Evolutionary conservation across 2,113 vertebrate genomes (phyloP).

Genomic region (Bubo scandiacus): DNA sequence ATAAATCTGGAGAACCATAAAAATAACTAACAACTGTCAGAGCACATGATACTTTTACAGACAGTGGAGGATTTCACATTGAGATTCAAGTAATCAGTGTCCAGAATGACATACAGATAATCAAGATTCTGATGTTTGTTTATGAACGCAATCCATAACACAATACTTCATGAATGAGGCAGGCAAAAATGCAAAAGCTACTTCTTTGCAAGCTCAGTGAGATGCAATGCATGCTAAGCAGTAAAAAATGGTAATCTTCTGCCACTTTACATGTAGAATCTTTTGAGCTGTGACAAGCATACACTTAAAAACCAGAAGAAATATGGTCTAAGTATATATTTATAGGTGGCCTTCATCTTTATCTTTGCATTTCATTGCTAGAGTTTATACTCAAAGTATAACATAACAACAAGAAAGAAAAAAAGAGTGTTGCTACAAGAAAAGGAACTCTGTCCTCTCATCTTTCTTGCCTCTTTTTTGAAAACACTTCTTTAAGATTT

Average conservation of each 20-base stretch:
- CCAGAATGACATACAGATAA: not conserved
- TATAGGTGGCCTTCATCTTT: slow-evolving; percentile 51
- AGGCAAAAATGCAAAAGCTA: not conserved
- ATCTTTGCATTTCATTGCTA: slow-evolving; percentile 35
- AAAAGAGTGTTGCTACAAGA: not conserved
- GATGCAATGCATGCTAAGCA: slow-evolving; percentile 20
- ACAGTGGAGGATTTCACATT: not conserved
- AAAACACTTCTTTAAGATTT: slow-evolving; percentile 3
- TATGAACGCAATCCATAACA: not conserved
- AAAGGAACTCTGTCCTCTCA: not conserved
- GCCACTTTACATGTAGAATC: slow-evolving; percentile 24
- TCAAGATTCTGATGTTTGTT: not conserved
- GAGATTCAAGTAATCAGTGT: not conserved
- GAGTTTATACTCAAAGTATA: slow-evolving; percentile 30
- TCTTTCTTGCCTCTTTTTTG: not conserved
- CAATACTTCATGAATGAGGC: not conserved
- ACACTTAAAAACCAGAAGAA: slow-evolving; percentile 41
- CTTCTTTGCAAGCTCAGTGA: not conserved
- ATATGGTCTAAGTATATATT: slow-evolving; percentile 44
- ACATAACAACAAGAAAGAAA: not conserved
- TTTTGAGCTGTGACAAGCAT: slow-evolving; percentile 24
- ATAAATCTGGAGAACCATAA: not conserved
- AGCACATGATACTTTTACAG: not conserved
- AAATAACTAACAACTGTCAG: not conserved
- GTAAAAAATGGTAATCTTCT: slow-evolving; percentile 37